Conservation (phyloP, 2,888 invertebrate genomes). For the Argyresthia albistria region DNA sequence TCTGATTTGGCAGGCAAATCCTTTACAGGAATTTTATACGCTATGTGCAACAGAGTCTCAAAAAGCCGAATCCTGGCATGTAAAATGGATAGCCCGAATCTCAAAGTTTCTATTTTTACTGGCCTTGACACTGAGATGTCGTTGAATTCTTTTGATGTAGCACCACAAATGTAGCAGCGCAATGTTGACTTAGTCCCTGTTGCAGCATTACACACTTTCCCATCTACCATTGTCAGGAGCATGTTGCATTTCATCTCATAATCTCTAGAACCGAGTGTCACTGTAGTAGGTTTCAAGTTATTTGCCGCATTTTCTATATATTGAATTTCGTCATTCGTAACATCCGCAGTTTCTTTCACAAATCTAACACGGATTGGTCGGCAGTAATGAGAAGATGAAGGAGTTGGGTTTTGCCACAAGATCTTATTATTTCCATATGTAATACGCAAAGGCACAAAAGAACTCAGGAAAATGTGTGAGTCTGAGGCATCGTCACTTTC, state of each 20-base stretch:
- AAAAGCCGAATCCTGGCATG: conserved; percentile 16
- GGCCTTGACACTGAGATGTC: conserved; percentile 7
- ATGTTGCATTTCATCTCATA: conserved; percentile 8
- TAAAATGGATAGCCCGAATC: conserved; percentile 14
- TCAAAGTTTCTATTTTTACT: conserved; percentile 1
- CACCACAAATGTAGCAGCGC: conserved; percentile 11
- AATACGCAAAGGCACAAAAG: conserved; percentile 10
- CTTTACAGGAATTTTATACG: not conserved
- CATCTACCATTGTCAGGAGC: conserved; percentile 15
- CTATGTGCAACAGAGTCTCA: conserved; percentile 6
- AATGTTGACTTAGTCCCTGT: conserved; percentile 6
- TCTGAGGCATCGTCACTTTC: conserved; percentile 14
- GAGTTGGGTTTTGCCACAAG: conserved; percentile 21
- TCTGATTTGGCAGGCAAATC: not conserved
- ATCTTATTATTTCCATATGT: conserved; percentile 10
- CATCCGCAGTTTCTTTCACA: conserved; percentile 11
- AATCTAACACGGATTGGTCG: conserved; percentile 17
- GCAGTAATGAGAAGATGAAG: conserved; percentile 19
- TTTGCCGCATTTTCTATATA: conserved; percentile 8
- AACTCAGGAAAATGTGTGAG: conserved; percentile 22
- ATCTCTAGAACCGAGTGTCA: not conserved
- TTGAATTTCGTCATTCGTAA: conserved; percentile 13
- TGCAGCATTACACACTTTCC: conserved; percentile 12
- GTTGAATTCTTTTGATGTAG: conserved; percentile 14
- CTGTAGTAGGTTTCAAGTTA: conserved; percentile 2